Base-by-base conservation (phyloP, 2,888 invertebrate species). In the Monochamus alternatus region DNA sequence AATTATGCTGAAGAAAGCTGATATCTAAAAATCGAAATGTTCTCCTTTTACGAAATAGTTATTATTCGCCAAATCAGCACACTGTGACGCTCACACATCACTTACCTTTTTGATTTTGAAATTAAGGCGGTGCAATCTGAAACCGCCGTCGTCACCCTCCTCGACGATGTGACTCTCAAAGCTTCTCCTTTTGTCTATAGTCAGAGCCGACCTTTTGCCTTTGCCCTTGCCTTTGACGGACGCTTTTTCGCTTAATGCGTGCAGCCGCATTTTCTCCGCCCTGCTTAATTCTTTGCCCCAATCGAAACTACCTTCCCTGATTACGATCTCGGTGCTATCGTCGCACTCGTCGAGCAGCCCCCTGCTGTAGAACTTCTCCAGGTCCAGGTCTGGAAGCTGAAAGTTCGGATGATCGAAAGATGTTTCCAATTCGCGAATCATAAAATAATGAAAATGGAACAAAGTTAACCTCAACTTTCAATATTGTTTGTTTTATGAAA, bases 341-440 rank as follows among this genome's bases (percentile, higher is more conserved):
- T 91, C 90, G 77, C 91, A 90, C 64, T 87, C 86, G 76, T 90
- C 78, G 3, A 90, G 73, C 44, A 84, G 31, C 43, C 80, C 84
- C 75, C 71, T 62, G 43, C 89, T 89, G 87, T 95, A 96, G 85
- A 93, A 94, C 10, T 89, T 85, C 51, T 91, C 90, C 12, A 91
- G 87, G 83, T 95, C 92, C 86, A 93, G 90, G 83, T 93, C 93
- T 81, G 91, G 89, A 76, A 93, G 87, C 93, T 93, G 83, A 82
- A 89, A 87, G 73, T 22, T 32, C 14, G 32, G 7, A 44, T 31
- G 7, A 31, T 60, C 5, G 10, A 14, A 70, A 60, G 22, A 38
- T 7, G 7, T 38, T 1, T 38, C 38, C 0, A 5, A 2, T 0
- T 0, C 7, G 38, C 38, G 2, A 38, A 5, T 38, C 38, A 7